Evolutionary conservation across 1,140 invertebrate genomes (phyloP), one percentile per base, ranked within the genome.

Genomic region (Scaptomyza hsui): DNA sequence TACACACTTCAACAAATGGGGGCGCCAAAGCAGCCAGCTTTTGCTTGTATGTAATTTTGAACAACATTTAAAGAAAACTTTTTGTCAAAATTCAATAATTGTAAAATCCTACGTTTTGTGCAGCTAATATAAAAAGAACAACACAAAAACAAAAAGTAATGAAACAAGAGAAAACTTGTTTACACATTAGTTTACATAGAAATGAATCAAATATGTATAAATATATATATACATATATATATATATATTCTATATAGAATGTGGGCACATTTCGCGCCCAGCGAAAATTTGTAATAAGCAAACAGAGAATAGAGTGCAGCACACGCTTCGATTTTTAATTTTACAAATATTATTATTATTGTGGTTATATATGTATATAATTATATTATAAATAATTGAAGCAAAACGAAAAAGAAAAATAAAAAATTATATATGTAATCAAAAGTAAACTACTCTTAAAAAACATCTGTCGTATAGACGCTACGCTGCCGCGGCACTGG

Each of bases 351-450:
- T 82, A 86, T 79, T 81, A 90, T 85, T 81, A 78, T 86, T 90
- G 89, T 90, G 89, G 89, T 90, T 90, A 90, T 90, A 83, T 90
- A 90, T 90, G 89, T 90, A 90, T 90, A 90, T 90, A 90, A 90
- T 90, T 90, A 90, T 90, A 90, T 89, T 89, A 90, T 90, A 90
- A 90, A 89, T 90, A 89, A 89, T 89, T 90, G 83, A 89, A 90
- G 83, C 76, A 88, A 88, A 88, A 68, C 72, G 73, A 73, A 76
- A 89, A 77, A 75, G 75, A 72, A 89, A 79, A 89, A 89, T 78
- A 80, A 90, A 83, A 78, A 72, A 67, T 76, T 90, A 90, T 90
- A 90, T 90, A 89, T 90, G 89, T 90, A 90, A 90, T 90, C 89
- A 75, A 89, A 88, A 68, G 39, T 71, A 67, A 69, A 72, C 32